Percentiles rank a stretch among this genome's conserved stretches.
phyloP scores from a whole-genome alignment of 2,888 invertebrate species.

The Aquatica leii region DNA sequence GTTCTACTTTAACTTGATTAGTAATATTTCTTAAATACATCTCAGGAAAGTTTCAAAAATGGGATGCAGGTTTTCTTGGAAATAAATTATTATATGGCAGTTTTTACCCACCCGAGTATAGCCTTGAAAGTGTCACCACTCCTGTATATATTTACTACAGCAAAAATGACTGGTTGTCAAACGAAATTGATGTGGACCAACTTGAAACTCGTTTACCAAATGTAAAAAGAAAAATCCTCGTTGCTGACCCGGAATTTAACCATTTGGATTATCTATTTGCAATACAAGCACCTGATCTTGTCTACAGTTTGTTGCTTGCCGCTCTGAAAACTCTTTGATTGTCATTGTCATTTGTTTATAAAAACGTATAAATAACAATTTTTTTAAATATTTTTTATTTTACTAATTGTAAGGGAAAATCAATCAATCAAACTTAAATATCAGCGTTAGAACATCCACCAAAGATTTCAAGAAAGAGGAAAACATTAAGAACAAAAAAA shows the following conservation, averaged over 20 bases:
- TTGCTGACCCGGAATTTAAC: constrained; percentile 64
- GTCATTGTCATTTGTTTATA: too few species aligned
- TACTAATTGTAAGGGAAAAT: too few species aligned
- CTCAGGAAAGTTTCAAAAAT: constrained; percentile 29
- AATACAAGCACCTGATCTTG: constrained; percentile 1
- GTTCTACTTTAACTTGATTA: neutral
- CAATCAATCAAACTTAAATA: too few species aligned
- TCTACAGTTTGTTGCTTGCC: neutral
- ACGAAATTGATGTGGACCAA: constrained; percentile 42
- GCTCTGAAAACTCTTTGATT: too few species aligned
- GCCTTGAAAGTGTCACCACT: constrained; percentile 53
- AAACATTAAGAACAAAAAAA: too few species aligned
- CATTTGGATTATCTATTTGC: constrained; percentile 73
- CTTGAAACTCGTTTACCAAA: constrained; percentile 8
- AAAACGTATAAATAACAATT: too few species aligned
- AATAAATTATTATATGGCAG: constrained; percentile 46
- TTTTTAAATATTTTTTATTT: too few species aligned
- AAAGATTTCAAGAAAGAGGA: too few species aligned
- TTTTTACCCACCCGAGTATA: constrained; percentile 55
- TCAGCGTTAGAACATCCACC: too few species aligned
- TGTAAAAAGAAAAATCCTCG: constrained; percentile 59
- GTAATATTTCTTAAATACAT: neutral
- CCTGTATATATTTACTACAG: constrained; percentile 59
- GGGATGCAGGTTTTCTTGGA: constrained; percentile 24
- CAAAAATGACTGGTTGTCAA: constrained; percentile 61